phyloP scores from a whole-genome alignment of 2,888 invertebrate species.

The Gandaritis pyraliata region DNA sequence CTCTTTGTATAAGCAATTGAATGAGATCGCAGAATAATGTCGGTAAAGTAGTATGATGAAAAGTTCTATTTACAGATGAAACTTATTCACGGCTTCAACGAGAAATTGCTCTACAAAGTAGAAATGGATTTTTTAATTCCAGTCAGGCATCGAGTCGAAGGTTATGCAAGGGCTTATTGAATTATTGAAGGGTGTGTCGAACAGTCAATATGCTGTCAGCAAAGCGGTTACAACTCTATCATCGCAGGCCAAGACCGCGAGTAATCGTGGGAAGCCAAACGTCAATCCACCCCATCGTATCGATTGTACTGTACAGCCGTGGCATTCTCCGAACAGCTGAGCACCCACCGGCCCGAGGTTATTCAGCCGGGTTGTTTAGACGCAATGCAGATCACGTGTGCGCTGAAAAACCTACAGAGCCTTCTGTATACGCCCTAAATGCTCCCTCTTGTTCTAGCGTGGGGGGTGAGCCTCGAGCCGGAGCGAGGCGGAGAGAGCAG shows the following conservation, averaged over 20 bases:
- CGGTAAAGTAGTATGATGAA: conserved; percentile 3
- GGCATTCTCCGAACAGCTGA: conserved; percentile 76
- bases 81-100: neutral
- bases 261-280: conserved; percentile 35
- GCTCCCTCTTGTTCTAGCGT: conserved; percentile 49
- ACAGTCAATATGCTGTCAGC: conserved; percentile 12
- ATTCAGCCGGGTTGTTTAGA: conserved; percentile 81
- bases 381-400: conserved; percentile 85
- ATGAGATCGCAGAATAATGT: conserved; percentile 21
- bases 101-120: neutral
- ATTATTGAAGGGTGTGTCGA: conserved; percentile 19
- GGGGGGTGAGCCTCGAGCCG: conserved; percentile 22
- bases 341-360: conserved; percentile 65
- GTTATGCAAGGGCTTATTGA: conserved; percentile 11
- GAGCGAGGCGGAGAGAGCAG: conserved; percentile 45
- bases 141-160: neutral
- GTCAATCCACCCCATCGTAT: conserved; percentile 66
- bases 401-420: conserved; percentile 69
- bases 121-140: neutral
- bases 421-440: conserved; percentile 72
- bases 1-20: conserved; percentile 24
- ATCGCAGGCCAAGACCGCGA: conserved; percentile 20
- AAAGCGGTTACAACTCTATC: conserved; percentile 28
- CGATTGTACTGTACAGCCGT: conserved; percentile 69
- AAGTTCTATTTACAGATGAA: conserved; percentile 7